Evolutionary conservation across 2,888 invertebrate species (phyloP), one percentile per base, ranked within the genome.

Genomic region (Microplitis manilae): DNA sequence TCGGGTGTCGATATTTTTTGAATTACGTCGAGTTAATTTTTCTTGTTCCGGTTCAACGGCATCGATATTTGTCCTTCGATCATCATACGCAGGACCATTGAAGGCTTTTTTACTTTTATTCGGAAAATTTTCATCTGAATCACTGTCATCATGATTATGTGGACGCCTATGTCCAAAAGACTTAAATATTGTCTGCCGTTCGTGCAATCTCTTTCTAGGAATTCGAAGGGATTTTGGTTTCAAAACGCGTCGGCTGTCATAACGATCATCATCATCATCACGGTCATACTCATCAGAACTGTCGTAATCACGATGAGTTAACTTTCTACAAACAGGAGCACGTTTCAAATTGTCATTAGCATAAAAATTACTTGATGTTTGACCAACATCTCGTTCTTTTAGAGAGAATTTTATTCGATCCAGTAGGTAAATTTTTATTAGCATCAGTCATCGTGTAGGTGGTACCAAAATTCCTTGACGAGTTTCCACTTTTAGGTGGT

Each of bases 211-310:
- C 2, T 74, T 38, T n/a, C 73, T 40, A 20, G 62, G 13, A 38
- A 71, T 61, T 76, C 50, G 50, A 5, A 50, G 2, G 4, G 13
- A 50, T 5, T 13, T 8, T 50, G 50, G 13, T 50, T 50, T 50
- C 13, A 9, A 50, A 50, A 13, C 50, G 73, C 41, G 65, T 68
- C 20, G 62, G 69, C 30, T 40, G 5, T 17, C 6, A 17, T 39
- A 59, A 13, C 13, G 50, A 4, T 50, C 50, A 50, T 15, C 59
- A n/a, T 76, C 70, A 8, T 39, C 67, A 68, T 64, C 75, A 30
- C 73, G 20, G 38, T 77, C 77, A 72, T 50, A 79, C 76, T 80
- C 75, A n/a, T 81, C 80, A 5, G 78, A 77, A 69, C 73, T 78
- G 15, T 76, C 80, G 68, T 79, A 82, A 75, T 81, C 76, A 7